Conservation (phyloP, 53 echinoderm and acorn worm genomes). For the Stichopus horrens region DNA sequence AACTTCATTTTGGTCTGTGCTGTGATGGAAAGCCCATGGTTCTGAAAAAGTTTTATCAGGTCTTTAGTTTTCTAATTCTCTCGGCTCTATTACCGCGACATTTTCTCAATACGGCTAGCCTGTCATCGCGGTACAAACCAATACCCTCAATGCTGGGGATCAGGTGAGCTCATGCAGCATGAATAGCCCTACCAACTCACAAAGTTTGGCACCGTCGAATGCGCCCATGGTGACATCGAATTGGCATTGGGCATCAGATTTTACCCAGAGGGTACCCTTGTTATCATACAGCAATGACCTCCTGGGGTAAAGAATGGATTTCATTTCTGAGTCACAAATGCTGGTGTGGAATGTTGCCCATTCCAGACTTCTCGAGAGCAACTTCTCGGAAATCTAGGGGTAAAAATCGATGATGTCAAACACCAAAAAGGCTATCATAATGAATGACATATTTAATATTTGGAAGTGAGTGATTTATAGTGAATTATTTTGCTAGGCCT, state of each 20-base stretch:
- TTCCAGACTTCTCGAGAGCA: background rate
- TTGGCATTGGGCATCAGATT: background rate
- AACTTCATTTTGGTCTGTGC: too few relatives aligned
- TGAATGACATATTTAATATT: too few relatives aligned
- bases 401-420: too few relatives aligned
- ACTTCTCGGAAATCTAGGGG: background rate
- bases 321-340: conserved; percentile 3
- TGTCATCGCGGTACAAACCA: conserved; percentile 18
- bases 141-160: background rate
- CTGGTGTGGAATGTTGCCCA: conserved; percentile 1
- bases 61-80: background rate
- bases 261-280: background rate
- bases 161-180: background rate
- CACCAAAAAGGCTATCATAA: too few relatives aligned
- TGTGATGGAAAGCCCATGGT: too few relatives aligned
- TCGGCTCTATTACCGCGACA: background rate
- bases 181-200: conserved; percentile 36
- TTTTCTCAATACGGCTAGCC: background rate
- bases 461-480: too few relatives aligned
- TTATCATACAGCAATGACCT: background rate
- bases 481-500: too few relatives aligned
- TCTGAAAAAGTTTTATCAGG: too few relatives aligned
- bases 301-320: conserved; percentile 30
- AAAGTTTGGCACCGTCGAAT: conserved; percentile 13
- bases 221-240: conserved; percentile 18